Percentiles rank a stretch among this genome's conserved stretches.
Conservation (phyloP, 2,888 invertebrate species). For the Acleris literana region DNA sequence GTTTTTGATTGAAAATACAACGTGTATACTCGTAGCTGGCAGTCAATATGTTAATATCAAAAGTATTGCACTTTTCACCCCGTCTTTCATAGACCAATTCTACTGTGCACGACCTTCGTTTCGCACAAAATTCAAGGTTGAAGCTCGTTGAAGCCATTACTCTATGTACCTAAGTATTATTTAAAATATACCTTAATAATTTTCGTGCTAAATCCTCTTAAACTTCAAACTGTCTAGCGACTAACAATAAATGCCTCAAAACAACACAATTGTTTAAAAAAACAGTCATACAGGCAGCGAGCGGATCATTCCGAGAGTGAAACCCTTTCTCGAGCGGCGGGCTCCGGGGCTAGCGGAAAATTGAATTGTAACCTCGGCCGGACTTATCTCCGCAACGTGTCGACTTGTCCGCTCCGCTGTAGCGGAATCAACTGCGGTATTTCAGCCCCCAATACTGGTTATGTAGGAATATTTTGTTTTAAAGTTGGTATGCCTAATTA, state of each 20-base stretch:
- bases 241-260: not conserved
- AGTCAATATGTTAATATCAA: too few relatives aligned
- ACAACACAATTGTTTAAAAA: slow-evolving; percentile 15
- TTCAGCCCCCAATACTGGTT: slow-evolving; percentile 45
- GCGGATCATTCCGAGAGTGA: slow-evolving; percentile 37
- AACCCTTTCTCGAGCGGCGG: slow-evolving; percentile 43
- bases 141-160: too few relatives aligned
- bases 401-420: slow-evolving; percentile 42
- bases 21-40: too few relatives aligned
- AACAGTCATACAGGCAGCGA: slow-evolving; percentile 19
- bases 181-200: too few relatives aligned
- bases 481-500: not conserved
- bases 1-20: too few relatives aligned
- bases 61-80: too few relatives aligned
- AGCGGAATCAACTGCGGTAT: slow-evolving; percentile 46
- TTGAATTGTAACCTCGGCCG: slow-evolving; percentile 66
- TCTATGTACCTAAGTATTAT: too few relatives aligned
- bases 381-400: slow-evolving; percentile 51
- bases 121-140: too few relatives aligned
- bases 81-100: too few relatives aligned
- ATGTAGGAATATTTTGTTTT: not conserved
- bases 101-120: too few relatives aligned
- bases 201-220: too few relatives aligned
- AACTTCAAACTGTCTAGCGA: not conserved
- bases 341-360: slow-evolving; percentile 56